Evolutionary conservation across 2,797 vertebrate genomes (phyloP).

Genomic region (Gymnoscopelus microlampas): DNA sequence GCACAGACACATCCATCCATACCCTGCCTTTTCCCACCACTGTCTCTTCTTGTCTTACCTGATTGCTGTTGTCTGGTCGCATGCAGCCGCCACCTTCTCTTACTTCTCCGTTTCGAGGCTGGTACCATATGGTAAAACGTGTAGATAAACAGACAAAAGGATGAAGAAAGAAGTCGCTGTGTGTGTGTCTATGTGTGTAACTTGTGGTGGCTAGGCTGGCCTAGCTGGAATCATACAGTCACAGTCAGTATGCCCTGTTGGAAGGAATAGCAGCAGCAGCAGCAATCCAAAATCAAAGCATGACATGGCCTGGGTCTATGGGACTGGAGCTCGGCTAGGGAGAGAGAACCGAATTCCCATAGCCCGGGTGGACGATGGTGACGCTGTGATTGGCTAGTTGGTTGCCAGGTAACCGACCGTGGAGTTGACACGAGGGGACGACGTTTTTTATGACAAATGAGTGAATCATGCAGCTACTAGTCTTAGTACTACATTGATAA

Average conservation of each 20-base stretch:
- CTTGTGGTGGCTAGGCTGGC: conserved; percentile 50
- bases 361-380: no score
- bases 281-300: conserved; percentile 72
- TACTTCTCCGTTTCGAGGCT: conserved; percentile 24
- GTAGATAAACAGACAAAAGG: conserved; percentile 5
- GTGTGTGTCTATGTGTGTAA: conserved; percentile 39
- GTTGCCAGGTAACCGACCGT: no score
- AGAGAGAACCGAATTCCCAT: no score
- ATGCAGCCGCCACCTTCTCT: conserved; percentile 46
- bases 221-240: conserved; percentile 56
- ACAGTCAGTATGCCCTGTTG: conserved; percentile 60
- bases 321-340: not conserved
- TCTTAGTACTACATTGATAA: no score
- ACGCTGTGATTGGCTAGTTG: no score
- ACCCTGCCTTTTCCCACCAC: conserved; percentile 36
- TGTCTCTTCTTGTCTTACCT: conserved; percentile 77
- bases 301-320: conserved; percentile 63
- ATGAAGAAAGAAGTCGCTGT: conserved; percentile 32
- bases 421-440: no score
- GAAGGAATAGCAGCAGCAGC: conserved; percentile 29
- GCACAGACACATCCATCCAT: not conserved
- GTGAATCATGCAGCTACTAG: no score
- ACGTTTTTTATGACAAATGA: no score
- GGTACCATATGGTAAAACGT: conserved; percentile 6
- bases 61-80: conserved; percentile 27